These are phyloP conservation scores for Mareca strepera DNA, from an alignment of 2,797 vertebrate species.

Conservation along the genomic window DNA sequence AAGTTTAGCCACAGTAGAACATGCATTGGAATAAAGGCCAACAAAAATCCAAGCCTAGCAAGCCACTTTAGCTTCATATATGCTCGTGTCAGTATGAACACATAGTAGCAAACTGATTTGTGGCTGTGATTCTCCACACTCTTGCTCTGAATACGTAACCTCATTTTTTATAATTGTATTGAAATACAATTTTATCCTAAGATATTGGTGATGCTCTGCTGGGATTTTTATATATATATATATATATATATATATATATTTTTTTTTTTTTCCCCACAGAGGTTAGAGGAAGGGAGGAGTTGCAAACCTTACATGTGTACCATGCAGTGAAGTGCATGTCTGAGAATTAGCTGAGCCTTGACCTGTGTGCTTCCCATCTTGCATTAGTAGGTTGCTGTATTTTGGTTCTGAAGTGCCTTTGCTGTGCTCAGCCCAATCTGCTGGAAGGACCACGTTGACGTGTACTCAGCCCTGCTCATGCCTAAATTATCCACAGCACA, in stretches of 20 bases:
- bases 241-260: too few relatives aligned
- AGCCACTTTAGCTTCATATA: slow-evolving; percentile 4
- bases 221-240: background rate
- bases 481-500: background rate
- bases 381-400: background rate
- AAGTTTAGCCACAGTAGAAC: background rate
- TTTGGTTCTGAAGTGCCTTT: background rate
- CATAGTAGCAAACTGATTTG: background rate
- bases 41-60: slow-evolving; percentile 10
- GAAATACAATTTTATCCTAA: background rate
- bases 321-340: background rate
- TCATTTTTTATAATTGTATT: background rate
- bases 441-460: background rate
- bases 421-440: background rate
- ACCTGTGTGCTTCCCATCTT: background rate
- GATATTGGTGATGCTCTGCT: background rate
- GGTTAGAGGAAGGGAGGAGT: background rate
- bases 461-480: background rate
- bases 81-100: background rate
- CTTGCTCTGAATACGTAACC: background rate
- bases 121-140: background rate
- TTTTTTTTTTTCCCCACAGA: background rate
- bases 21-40: background rate
- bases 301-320: background rate
- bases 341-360: background rate